These are phyloP conservation scores for Lochmaea capreae DNA, from an alignment of 2,888 invertebrate species.

Conservation along the genomic window DNA sequence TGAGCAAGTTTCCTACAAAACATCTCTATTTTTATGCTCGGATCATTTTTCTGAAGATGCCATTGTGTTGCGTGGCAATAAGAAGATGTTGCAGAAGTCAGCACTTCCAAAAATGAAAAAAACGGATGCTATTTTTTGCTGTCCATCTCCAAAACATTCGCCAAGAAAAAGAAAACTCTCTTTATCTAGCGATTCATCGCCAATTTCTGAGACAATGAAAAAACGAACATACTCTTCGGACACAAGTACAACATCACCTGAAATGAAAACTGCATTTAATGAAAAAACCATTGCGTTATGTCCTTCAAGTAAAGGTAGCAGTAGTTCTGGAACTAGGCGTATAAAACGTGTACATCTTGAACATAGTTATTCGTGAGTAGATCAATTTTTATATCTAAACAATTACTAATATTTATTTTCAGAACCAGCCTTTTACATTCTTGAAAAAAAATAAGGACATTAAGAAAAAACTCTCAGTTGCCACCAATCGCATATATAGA, in stretches of 20 bases:
- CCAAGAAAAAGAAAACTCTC: neutral
- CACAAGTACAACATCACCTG: neutral
- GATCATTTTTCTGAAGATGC: neutral
- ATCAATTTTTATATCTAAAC: neutral
- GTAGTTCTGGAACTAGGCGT: neutral
- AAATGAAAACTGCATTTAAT: neutral
- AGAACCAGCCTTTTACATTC: neutral
- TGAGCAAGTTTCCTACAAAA: neutral
- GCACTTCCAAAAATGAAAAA: neutral
- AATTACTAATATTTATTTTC: neutral
- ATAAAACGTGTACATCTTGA: neutral
- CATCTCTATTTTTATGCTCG: neutral
- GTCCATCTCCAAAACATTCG: neutral
- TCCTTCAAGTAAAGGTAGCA: neutral
- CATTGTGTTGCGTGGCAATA: neutral
- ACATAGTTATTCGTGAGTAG: neutral
- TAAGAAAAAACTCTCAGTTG: constrained; percentile 27
- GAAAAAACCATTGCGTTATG: neutral
- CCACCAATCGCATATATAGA: neutral
- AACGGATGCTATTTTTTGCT: neutral
- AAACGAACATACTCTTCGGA: neutral
- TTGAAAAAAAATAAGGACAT: neutral
- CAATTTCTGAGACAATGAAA: neutral
- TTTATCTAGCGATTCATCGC: neutral
- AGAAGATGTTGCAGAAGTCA: neutral